A percentile compares a stretch with the other conserved stretches of the same genome.
Evolutionary conservation across 1,140 invertebrate genomes (phyloP).

Genomic region (Chymomyza costata): DNA sequence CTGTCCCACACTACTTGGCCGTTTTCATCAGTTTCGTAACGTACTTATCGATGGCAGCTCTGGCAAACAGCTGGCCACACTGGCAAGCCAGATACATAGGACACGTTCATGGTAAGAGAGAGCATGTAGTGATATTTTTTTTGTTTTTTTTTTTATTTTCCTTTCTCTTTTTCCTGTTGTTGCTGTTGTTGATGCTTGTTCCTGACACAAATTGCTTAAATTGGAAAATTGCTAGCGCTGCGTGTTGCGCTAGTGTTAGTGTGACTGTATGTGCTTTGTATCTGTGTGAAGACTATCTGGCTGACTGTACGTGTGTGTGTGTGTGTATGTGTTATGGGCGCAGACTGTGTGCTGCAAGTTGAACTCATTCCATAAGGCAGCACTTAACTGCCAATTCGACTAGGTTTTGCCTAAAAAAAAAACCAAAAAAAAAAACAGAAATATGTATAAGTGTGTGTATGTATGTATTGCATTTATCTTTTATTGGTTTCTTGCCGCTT

Average conservation of each 20-base stretch:
- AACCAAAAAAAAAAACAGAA: slow-evolving; percentile 1
- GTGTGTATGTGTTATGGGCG: not conserved
- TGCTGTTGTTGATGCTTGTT: slow-evolving; percentile 34
- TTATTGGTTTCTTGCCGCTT: slow-evolving; percentile 44
- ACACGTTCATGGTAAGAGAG: not conserved
- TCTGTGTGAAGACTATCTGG: not conserved
- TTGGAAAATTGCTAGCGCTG: slow-evolving; percentile 69
- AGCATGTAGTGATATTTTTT: slow-evolving; percentile 31
- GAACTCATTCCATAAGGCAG: slow-evolving; percentile 2
- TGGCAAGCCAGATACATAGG: too few species aligned
- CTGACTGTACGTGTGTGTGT: not conserved
- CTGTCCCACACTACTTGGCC: slow-evolving; percentile 19
- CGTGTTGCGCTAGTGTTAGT: slow-evolving; percentile 37
- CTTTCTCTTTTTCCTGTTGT: slow-evolving; percentile 14
- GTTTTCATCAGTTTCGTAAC: slow-evolving; percentile 26
- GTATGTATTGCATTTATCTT: slow-evolving; percentile 65
- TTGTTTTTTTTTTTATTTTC: slow-evolving; percentile 8
- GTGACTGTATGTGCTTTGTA: not conserved
- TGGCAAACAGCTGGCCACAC: slow-evolving; percentile 3
- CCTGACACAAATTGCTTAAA: slow-evolving; percentile 65
- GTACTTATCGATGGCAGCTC: slow-evolving; percentile 39
- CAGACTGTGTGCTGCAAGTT: not conserved
- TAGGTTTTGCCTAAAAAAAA: slow-evolving; percentile 28
- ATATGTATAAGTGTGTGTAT: slow-evolving; percentile 3
- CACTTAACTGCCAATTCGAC: slow-evolving; percentile 20